These are phyloP conservation scores for Eucera pruinosa DNA, from an alignment of 2,888 invertebrate genomes.

Conservation along the genomic window DNA sequence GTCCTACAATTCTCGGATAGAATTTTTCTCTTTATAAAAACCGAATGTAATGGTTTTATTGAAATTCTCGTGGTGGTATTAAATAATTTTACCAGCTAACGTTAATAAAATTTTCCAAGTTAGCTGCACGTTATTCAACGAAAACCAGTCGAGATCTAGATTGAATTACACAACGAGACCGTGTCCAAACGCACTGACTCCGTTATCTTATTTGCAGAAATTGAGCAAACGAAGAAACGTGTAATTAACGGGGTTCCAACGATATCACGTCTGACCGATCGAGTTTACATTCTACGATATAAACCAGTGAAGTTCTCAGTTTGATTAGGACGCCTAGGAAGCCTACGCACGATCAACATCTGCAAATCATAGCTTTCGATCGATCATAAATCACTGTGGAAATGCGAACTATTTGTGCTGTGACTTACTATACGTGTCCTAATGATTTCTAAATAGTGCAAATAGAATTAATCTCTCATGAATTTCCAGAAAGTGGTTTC, in stretches of 20 bases:
- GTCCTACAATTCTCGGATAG: too few relatives aligned
- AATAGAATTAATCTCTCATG: too few relatives aligned
- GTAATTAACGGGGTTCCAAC: slow-evolving; percentile 17
- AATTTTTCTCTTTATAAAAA: too few relatives aligned
- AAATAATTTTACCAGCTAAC: neutral
- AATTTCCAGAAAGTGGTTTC: too few relatives aligned
- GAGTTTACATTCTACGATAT: slow-evolving; percentile 1
- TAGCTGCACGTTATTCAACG: neutral
- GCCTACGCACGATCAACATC: neutral
- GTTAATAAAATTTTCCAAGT: neutral
- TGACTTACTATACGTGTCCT: neutral
- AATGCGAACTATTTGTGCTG: neutral
- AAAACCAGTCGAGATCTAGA: neutral
- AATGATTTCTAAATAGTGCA: too few relatives aligned
- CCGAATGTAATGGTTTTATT: too few relatives aligned
- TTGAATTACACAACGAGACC: slow-evolving; percentile 6
- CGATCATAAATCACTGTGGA: slow-evolving; percentile 3
- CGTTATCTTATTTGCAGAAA: neutral
- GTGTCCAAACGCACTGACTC: slow-evolving; percentile 20
- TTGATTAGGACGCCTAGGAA: neutral
- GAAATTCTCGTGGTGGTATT: too few relatives aligned
- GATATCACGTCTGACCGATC: neutral
- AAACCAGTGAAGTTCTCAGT: neutral
- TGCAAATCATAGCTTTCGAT: slow-evolving; percentile 10
- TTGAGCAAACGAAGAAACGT: neutral